These are phyloP conservation scores for Eristalis arbustorum DNA, from an alignment of 2,888 invertebrate genomes.

Conservation along the genomic window DNA sequence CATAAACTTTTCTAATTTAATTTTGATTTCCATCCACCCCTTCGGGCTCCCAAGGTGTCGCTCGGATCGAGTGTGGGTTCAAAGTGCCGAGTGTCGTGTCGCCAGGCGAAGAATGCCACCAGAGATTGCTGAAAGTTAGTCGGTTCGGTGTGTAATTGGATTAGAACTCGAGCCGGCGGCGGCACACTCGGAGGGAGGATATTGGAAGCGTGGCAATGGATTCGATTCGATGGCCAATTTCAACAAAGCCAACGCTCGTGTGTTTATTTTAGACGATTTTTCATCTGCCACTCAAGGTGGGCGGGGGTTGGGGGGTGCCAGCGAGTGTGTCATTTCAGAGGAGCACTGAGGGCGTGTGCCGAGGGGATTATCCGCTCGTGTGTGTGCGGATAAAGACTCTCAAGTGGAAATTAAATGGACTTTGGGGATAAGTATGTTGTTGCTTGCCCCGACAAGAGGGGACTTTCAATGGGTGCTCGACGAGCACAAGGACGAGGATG, in stretches of 20 bases:
- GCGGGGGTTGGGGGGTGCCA: neutral
- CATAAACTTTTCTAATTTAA: slow-evolving; percentile 66
- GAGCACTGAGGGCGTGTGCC: no score
- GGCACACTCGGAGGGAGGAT: neutral
- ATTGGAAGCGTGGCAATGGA: slow-evolving; percentile 19
- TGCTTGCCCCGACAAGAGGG: no score
- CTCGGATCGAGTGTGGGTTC: slow-evolving; percentile 23
- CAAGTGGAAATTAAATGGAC: no score
- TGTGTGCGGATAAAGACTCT: no score
- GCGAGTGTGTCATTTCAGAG: neutral
- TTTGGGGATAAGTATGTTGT: no score
- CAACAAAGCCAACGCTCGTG: neutral
- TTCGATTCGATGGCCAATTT: slow-evolving; percentile 41
- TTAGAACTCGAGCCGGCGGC: slow-evolving; percentile 4
- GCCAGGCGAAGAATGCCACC: neutral
- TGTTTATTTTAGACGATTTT: slow-evolving; percentile 24
- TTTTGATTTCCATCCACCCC: slow-evolving; percentile 29
- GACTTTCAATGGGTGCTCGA: no score
- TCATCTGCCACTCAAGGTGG: neutral
- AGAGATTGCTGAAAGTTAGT: slow-evolving; percentile 27
- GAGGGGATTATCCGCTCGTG: no score
- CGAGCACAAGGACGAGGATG: no score
- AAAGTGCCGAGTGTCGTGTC: neutral
- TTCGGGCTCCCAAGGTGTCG: neutral
- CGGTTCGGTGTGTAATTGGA: slow-evolving; percentile 28